Percentiles rank a stretch among this genome's conserved stretches.
Evolutionary conservation across 1,140 invertebrate genomes (phyloP).

Genomic region (Aphelenchoides besseyi): DNA sequence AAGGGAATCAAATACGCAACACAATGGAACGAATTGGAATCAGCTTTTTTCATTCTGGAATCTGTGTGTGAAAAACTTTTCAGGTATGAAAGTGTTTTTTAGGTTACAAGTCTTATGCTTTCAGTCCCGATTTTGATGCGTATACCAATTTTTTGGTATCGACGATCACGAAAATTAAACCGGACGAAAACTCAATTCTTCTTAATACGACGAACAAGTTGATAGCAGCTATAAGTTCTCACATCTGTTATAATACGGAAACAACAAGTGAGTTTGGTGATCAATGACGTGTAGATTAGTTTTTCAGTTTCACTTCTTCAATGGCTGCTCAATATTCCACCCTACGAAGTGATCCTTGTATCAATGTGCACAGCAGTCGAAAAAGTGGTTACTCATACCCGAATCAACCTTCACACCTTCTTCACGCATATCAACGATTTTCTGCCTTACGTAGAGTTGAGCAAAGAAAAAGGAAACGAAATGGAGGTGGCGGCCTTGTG

Average conservation of each 20-base stretch:
- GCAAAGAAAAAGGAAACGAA: background rate
- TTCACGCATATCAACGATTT: background rate
- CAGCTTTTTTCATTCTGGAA: background rate
- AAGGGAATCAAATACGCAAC: background rate
- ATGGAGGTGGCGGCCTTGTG: slow-evolving; percentile 1
- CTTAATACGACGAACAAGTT: background rate
- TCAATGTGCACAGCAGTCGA: background rate
- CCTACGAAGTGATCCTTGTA: background rate
- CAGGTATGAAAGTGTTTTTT: background rate
- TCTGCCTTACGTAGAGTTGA: slow-evolving; percentile 5
- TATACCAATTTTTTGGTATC: background rate
- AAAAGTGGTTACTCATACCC: background rate
- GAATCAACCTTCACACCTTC: background rate
- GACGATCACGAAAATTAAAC: background rate
- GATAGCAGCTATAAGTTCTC: background rate
- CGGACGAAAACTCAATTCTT: background rate
- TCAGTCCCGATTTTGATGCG: background rate
- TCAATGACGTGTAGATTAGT: background rate
- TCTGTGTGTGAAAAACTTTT: background rate
- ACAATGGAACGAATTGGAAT: background rate
- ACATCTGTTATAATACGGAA: background rate
- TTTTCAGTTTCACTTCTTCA: background rate
- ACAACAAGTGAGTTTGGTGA: background rate
- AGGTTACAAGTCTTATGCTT: background rate
- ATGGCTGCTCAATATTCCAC: background rate